A percentile compares a stretch with the other conserved stretches of the same genome.
These are phyloP conservation scores for Hormaphis cornu DNA, from an alignment of 1,140 invertebrate genomes.

Conservation along the genomic window DNA sequence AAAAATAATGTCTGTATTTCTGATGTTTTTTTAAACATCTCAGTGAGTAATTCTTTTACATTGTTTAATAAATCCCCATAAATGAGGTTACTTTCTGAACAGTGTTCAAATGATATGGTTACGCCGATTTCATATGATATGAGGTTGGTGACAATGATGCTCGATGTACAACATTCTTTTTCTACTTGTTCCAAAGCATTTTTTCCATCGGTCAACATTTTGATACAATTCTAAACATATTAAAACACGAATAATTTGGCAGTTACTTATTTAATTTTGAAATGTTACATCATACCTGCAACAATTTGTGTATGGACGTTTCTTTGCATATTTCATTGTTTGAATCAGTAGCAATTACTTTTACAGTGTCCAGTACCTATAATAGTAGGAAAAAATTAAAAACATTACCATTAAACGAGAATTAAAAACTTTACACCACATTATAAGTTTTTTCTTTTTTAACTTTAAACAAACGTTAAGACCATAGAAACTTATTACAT, in stretches of 20 bases:
- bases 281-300: neutral
- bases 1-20: slow-evolving; percentile 1
- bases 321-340: neutral
- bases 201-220: neutral
- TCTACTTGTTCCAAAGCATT: neutral
- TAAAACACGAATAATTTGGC: neutral
- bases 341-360: neutral
- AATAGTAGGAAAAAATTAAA: neutral
- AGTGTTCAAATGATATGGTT: neutral
- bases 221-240: neutral
- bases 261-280: neutral
- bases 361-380: neutral
- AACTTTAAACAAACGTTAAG: too few relatives aligned
- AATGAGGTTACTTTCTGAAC: neutral
- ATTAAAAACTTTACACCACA: too few relatives aligned
- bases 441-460: too few relatives aligned
- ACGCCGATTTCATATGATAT: neutral
- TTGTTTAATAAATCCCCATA: neutral
- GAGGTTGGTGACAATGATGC: neutral
- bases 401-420: neutral
- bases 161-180: neutral
- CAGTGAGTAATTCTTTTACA: neutral
- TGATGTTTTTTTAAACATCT: neutral
- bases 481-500: too few relatives aligned
- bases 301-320: neutral